These are phyloP conservation scores for Hypanus sabinus DNA, from an alignment of 2,113 vertebrate species.

Conservation along the genomic window DNA sequence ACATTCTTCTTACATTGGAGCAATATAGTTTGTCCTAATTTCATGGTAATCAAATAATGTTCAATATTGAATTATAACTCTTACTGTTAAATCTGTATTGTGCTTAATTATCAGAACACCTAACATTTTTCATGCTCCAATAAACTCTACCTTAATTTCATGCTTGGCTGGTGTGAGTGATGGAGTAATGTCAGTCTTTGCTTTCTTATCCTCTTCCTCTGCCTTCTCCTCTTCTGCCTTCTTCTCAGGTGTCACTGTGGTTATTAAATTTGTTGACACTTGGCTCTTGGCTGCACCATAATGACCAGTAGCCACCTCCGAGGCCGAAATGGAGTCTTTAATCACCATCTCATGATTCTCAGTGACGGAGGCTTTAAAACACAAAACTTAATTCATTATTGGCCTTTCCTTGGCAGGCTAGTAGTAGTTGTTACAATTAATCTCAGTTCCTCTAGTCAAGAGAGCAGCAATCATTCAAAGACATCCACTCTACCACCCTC, in stretches of 20 bases:
- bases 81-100: background rate
- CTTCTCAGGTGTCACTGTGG: slow-evolving; percentile 83
- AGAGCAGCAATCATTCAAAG: background rate
- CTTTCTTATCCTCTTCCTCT: slow-evolving; percentile 56
- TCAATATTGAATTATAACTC: background rate
- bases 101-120: background rate
- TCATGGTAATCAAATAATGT: background rate
- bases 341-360: slow-evolving; percentile 88
- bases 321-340: slow-evolving; percentile 76
- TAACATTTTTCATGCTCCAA: background rate
- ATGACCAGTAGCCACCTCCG: slow-evolving; percentile 87
- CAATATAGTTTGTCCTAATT: background rate
- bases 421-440: background rate
- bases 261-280: slow-evolving; percentile 80
- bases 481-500: too few species aligned
- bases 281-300: slow-evolving; percentile 79
- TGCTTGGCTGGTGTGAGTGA: slow-evolving; percentile 54
- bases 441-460: background rate
- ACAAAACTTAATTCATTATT: background rate
- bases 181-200: slow-evolving; percentile 56
- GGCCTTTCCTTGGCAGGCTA: background rate
- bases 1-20: background rate
- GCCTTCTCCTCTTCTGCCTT: slow-evolving; percentile 77
- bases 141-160: slow-evolving; percentile 77
- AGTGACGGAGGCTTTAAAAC: slow-evolving; percentile 72